These are phyloP conservation scores for Cryptomyrus ogoouensis DNA, from an alignment of 2,113 vertebrate genomes.

Conservation along the genomic window DNA sequence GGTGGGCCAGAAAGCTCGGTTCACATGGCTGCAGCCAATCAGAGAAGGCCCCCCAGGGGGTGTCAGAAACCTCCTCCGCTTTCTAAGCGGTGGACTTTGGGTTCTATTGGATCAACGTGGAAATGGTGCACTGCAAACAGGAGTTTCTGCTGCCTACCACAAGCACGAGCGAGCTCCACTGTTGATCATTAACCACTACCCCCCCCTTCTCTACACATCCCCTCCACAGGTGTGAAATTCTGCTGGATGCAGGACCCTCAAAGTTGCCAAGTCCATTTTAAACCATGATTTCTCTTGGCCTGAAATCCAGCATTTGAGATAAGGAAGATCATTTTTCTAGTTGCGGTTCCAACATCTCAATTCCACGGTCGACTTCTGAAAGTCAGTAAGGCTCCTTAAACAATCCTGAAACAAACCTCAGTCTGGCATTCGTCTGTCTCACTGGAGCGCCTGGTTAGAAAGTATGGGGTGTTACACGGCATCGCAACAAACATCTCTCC, in stretches of 20 bases:
- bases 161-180: constrained; percentile 44
- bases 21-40: neutral
- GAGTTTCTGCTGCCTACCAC: constrained; percentile 24
- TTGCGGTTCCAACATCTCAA: neutral
- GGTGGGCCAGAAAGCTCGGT: neutral
- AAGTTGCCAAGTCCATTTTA: neutral
- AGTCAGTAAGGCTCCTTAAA: neutral
- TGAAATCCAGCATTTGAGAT: neutral
- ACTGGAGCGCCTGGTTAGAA: neutral
- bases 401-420: neutral
- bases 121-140: constrained; percentile 32
- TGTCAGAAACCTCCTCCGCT: neutral
- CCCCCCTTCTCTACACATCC: constrained; percentile 14
- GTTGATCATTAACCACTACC: constrained; percentile 59
- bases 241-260: neutral
- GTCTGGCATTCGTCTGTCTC: neutral
- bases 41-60: neutral
- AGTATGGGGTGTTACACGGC: neutral
- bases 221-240: neutral
- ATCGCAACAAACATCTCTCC: neutral
- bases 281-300: neutral
- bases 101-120: constrained; percentile 35
- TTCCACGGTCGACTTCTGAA: neutral
- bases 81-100: constrained; percentile 45
- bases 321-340: neutral